Evolutionary conservation across 1,140 invertebrate species (phyloP).

Genomic region (Zaprionus ghesquierei): DNA sequence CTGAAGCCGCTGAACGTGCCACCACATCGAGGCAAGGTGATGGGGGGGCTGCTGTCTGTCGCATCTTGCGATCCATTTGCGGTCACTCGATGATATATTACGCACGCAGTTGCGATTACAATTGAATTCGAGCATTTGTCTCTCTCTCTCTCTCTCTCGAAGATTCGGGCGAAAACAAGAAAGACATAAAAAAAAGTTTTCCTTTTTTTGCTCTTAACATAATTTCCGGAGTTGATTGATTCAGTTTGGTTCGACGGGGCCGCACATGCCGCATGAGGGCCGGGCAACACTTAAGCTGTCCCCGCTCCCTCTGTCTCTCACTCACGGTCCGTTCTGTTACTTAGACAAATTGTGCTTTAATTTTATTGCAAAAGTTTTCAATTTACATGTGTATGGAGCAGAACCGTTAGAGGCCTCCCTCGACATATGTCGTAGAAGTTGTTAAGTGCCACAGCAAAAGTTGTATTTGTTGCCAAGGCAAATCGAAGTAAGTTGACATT

Average conservation of each 20-base stretch:
- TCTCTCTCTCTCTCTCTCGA: too few species aligned
- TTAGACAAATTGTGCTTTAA: slow-evolving; percentile 80
- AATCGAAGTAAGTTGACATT: not conserved
- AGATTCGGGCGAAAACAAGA: too few species aligned
- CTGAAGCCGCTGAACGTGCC: slow-evolving; percentile 23
- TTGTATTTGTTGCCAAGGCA: not conserved
- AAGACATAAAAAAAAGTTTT: slow-evolving; percentile 13
- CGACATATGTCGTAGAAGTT: slow-evolving; percentile 19
- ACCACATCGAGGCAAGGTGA: slow-evolving; percentile 22
- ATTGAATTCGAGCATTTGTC: slow-evolving; percentile 49
- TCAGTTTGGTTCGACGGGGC: slow-evolving; percentile 59
- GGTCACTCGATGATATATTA: slow-evolving; percentile 77
- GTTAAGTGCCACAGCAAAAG: not conserved
- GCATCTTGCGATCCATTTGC: slow-evolving; percentile 57
- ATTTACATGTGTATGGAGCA: slow-evolving; percentile 67
- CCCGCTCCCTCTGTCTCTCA: not conserved
- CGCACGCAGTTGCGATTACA: slow-evolving; percentile 53
- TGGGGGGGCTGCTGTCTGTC: slow-evolving; percentile 2
- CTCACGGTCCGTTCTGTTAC: not conserved
- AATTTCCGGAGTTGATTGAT: slow-evolving; percentile 80
- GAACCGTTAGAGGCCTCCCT: slow-evolving; percentile 54
- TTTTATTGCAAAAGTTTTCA: slow-evolving; percentile 80
- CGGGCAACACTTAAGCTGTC: slow-evolving; percentile 51
- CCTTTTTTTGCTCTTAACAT: slow-evolving; percentile 71
- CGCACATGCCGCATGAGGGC: slow-evolving; percentile 27